Evolutionary conservation across 2,888 invertebrate genomes (phyloP).

Genomic region (Rotaria magnacalcarata): DNA sequence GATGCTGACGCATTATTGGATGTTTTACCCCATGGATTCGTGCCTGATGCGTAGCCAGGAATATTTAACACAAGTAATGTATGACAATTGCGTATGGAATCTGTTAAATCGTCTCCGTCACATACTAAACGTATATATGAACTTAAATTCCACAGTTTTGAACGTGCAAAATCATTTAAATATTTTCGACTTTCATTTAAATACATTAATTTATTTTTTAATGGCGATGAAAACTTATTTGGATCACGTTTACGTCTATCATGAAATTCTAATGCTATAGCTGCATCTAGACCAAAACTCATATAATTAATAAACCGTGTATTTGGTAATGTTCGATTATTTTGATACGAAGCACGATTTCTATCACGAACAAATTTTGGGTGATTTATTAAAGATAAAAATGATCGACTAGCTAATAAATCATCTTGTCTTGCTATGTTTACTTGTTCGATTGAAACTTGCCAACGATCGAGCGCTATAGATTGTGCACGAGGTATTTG

Average conservation of each 20-base stretch:
- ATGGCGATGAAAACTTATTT: slow-evolving; percentile 76
- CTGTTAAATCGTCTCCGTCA: slow-evolving; percentile 43
- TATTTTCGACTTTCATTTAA: slow-evolving; percentile 39
- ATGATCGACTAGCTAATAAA: slow-evolving; percentile 57
- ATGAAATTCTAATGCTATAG: slow-evolving; percentile 95
- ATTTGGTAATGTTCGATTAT: slow-evolving; percentile 29
- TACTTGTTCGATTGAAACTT: not conserved
- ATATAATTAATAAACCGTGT: slow-evolving; percentile 84
- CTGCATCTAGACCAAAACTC: slow-evolving; percentile 94
- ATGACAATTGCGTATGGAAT: slow-evolving; percentile 41
- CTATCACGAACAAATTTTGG: slow-evolving; percentile 35
- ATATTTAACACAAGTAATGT: slow-evolving; percentile 43
- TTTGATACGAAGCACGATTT: slow-evolving; percentile 29
- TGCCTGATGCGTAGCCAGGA: slow-evolving; percentile 37
- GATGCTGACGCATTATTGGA: not conserved
- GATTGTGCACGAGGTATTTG: not conserved
- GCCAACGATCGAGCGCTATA: slow-evolving; percentile 1
- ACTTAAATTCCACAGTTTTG: slow-evolving; percentile 46
- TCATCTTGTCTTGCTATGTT: slow-evolving; percentile 48
- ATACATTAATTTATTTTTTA: slow-evolving; percentile 75
- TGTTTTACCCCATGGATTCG: slow-evolving; percentile 46
- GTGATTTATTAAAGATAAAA: slow-evolving; percentile 67
- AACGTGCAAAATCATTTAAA: slow-evolving; percentile 14
- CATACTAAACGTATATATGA: slow-evolving; percentile 36
- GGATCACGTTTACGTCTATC: slow-evolving; percentile 79